Percentiles rank a stretch among this genome's conserved stretches.
Conservation (phyloP, 2,797 vertebrate genomes). For the Simalia tracyae region DNA sequence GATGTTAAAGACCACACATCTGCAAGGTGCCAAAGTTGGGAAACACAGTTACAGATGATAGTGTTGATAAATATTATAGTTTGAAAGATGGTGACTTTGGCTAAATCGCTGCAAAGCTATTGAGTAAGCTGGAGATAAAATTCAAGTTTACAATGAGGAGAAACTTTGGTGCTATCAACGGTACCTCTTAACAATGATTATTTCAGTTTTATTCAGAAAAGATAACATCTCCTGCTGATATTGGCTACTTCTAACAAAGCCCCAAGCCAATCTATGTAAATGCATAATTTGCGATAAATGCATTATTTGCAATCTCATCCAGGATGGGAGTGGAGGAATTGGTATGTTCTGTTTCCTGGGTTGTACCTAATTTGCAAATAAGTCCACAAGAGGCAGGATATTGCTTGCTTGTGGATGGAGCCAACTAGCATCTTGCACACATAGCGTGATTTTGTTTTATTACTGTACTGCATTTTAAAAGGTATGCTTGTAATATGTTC, state of each 20-base stretch:
- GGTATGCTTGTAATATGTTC: neutral
- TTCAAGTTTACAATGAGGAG: neutral
- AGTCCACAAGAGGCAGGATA: neutral
- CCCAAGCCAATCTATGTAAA: conserved; percentile 26
- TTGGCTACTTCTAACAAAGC: conserved; percentile 15
- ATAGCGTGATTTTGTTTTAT: neutral
- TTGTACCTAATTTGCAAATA: neutral
- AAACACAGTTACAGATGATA: neutral
- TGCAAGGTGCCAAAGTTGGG: neutral
- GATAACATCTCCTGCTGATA: neutral
- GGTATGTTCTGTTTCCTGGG: conserved; percentile 7
- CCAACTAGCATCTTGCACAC: neutral
- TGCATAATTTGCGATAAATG: neutral
- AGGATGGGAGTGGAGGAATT: neutral
- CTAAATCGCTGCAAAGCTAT: neutral
- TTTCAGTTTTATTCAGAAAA: neutral
- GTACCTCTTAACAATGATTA: neutral
- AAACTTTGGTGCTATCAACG: neutral
- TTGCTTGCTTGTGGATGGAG: neutral
- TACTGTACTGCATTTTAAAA: neutral
- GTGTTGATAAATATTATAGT: neutral
- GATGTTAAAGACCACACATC: neutral
- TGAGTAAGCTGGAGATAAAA: neutral
- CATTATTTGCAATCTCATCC: conserved; percentile 10
- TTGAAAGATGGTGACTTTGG: neutral